Percentiles rank a stretch among this genome's conserved stretches.
These are phyloP conservation scores for Glareola pratincola DNA, from an alignment of 2,113 vertebrate genomes.

Conservation along the genomic window DNA sequence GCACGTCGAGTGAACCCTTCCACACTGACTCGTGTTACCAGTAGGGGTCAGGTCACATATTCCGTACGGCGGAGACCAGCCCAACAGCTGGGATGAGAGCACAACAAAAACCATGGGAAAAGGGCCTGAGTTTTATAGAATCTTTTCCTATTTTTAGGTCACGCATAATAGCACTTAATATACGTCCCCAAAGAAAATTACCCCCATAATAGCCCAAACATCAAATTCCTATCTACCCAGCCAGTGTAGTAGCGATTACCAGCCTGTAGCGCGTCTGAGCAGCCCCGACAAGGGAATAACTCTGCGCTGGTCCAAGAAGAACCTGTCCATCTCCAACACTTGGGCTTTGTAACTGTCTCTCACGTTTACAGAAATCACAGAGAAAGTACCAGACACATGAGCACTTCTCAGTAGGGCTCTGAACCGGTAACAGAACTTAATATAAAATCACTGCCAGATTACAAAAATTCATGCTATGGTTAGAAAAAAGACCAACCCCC, in stretches of 20 bases:
- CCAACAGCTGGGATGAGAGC: not conserved
- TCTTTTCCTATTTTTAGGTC: not conserved
- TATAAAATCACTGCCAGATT: not conserved
- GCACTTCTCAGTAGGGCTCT: not conserved
- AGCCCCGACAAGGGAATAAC: not conserved
- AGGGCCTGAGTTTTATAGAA: not conserved
- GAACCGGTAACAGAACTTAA: not conserved
- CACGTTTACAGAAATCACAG: not conserved
- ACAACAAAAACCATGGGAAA: not conserved
- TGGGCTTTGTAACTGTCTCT: not conserved
- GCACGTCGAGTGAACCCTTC: not conserved
- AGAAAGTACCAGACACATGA: not conserved
- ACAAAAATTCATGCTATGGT: not conserved
- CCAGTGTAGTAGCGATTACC: not conserved
- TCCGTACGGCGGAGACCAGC: rapidly evolving
- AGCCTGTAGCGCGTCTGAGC: not conserved
- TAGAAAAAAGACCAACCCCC: not conserved
- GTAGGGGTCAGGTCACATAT: not conserved
- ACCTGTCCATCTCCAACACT: not conserved
- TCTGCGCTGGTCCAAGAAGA: not conserved
- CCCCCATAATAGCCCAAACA: not conserved
- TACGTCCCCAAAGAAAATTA: not conserved
- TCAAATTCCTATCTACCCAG: not conserved
- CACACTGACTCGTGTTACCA: not conserved
- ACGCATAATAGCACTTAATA: not conserved